These are phyloP conservation scores for Dufourea novaeangliae DNA, from an alignment of 1,140 invertebrate species.

Conservation along the genomic window DNA sequence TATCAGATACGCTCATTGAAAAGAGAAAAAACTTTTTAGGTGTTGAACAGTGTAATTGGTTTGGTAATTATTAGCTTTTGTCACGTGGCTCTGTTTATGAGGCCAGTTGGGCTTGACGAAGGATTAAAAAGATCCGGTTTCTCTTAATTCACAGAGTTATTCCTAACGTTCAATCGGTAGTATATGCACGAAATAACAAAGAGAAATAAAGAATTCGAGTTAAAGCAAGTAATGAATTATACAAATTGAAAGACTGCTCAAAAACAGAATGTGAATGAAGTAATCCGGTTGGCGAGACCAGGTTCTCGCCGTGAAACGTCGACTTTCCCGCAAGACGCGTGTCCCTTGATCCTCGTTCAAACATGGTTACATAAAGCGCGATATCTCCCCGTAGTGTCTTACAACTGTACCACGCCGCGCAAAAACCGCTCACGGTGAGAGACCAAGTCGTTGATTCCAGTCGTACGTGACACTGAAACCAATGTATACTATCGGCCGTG, in stretches of 20 bases:
- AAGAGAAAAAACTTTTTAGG: too few relatives aligned
- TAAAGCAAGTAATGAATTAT: not conserved
- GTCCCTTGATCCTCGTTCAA: not conserved
- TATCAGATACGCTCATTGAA: too few relatives aligned
- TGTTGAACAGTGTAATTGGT: too few relatives aligned
- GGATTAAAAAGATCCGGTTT: too few relatives aligned
- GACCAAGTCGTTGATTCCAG: constrained; percentile 12
- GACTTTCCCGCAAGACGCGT: constrained; percentile 8
- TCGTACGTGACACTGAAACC: constrained; percentile 26
- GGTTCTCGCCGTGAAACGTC: not conserved
- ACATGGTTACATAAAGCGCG: not conserved
- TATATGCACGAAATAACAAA: too few relatives aligned
- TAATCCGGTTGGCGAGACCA: not conserved
- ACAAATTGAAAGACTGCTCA: not conserved
- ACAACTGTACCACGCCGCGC: not conserved
- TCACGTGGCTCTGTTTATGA: too few relatives aligned
- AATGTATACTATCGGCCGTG: not conserved
- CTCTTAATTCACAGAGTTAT: too few relatives aligned
- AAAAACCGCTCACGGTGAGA: constrained; percentile 1
- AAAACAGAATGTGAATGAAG: not conserved
- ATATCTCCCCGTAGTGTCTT: not conserved
- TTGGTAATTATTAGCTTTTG: too few relatives aligned
- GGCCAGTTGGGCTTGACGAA: too few relatives aligned
- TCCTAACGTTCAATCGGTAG: too few relatives aligned
- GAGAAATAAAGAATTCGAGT: too few relatives aligned